These are phyloP conservation scores for Crambe crambe DNA, from an alignment of 37 sponge, comb jelly and placozoan genomes.

Conservation along the genomic window DNA sequence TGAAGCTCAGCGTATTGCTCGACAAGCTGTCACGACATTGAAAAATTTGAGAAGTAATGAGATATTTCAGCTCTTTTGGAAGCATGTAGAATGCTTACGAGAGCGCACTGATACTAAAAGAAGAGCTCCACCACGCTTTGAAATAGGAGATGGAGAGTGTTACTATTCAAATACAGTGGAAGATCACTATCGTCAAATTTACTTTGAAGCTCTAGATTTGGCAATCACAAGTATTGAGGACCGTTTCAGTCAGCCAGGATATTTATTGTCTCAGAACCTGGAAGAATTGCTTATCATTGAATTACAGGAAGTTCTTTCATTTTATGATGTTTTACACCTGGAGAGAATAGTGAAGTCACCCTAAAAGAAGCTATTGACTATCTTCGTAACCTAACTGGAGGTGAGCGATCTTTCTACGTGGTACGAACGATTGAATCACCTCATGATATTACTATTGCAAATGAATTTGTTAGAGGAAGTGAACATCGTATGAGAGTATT, in stretches of 20 bases:
- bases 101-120: background rate
- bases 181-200: slow-evolving; percentile 56
- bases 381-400: no score
- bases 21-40: slow-evolving; percentile 49
- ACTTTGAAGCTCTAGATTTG: slow-evolving; percentile 71
- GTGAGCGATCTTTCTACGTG: no score
- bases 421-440: no score
- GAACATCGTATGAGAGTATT: no score
- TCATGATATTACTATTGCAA: no score
- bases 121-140: slow-evolving; percentile 8
- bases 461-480: no score
- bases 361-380: no score
- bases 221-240: slow-evolving; percentile 23
- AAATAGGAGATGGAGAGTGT: slow-evolving; percentile 26
- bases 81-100: background rate
- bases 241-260: background rate
- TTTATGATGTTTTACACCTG: no score
- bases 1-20: slow-evolving; percentile 68
- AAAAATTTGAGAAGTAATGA: slow-evolving; percentile 50
- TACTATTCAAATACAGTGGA: slow-evolving; percentile 39
- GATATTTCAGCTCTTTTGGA: background rate
- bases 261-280: background rate
- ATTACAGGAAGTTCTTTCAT: no score
- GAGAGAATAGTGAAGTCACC: no score
- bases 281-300: background rate